Conservation (phyloP, 1,140 invertebrate genomes). For the Bradysia coprophila region DNA sequence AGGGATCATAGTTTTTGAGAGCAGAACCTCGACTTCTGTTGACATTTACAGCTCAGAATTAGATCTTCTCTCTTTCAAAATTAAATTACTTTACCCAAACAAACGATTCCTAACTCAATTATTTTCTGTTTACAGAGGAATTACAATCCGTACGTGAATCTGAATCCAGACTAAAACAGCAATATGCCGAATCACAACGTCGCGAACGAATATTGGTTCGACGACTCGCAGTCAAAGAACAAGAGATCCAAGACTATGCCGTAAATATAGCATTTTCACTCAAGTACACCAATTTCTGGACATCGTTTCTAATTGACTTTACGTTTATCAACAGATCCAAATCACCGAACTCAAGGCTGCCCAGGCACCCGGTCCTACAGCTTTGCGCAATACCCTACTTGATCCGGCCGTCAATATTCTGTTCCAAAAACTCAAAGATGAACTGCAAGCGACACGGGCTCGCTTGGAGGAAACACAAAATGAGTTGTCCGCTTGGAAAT, state of each 20-base stretch:
- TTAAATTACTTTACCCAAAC: too few species aligned
- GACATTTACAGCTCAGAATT: too few species aligned
- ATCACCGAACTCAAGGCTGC: constrained; percentile 74
- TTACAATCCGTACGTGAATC: constrained; percentile 53
- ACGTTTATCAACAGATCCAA: constrained; percentile 60
- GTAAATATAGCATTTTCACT: too few species aligned
- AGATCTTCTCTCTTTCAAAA: too few species aligned
- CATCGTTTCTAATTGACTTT: too few species aligned
- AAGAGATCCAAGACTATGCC: constrained; percentile 89
- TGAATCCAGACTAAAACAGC: constrained; percentile 64
- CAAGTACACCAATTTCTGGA: too few species aligned
- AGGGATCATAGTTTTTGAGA: too few species aligned
- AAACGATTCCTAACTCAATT: too few species aligned
- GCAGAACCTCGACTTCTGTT: too few species aligned
- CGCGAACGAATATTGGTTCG: constrained; percentile 83
- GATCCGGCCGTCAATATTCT: constrained; percentile 93
- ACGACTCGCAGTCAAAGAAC: constrained; percentile 81
- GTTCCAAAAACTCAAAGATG: constrained; percentile 79
- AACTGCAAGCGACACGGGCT: constrained; percentile 73
- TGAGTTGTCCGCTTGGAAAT: constrained; percentile 96
- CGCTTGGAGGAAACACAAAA: constrained; percentile 94
- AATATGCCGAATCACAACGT: constrained; percentile 66
- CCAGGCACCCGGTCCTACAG: constrained; percentile 57
- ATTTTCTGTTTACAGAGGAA: constrained; percentile 37
- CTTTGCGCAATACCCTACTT: constrained; percentile 63